Base-by-base conservation (phyloP, 2,888 invertebrate genomes). In the Brachylomia viminalis region DNA sequence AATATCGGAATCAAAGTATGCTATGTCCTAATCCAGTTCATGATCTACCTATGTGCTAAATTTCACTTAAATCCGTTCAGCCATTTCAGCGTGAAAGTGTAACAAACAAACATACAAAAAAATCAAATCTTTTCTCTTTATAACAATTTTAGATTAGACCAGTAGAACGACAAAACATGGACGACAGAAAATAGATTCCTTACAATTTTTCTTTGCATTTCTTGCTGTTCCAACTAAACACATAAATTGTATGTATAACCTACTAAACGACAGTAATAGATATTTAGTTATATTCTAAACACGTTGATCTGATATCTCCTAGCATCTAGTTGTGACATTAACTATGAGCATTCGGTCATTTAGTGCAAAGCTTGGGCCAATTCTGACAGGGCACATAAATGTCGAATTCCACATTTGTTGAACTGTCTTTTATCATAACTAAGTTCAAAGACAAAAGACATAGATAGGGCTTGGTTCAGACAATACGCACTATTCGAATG, bases 351-450 rank as follows among this genome's bases (percentile, higher is more conserved):
- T 11, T 72, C 49, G 38, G 49, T 66, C 38, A 61, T 72, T 61
- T 56, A 77, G 65, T 56, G 58, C 56, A 45, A 54, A 23, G 38
- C 42, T 64, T 52, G 33, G 7, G 15, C 20, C 42, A 27, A 82
- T 23, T 45, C 38, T 59, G 52, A 68, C 58, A 58, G 38, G 33
- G 30, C 17, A 30, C 45, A 64, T 68, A 58, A 82, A 76, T 62
- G 38, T 82, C 33, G 33, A 33, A 33, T 33, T 33, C 33, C 2
- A 33, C 33, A 33, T 33, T 33, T 33, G 33, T 33, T 45, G 11
- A 54, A 30, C 20, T 47, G 47, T 30, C 27, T 10, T 17, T 1
- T 10, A 11, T 15, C 15, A 30, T 27, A 61, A 27, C 20, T n/a
- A 56, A 56, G 15, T 27, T 2, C 23, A n/a, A 33, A 8, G 30